These are phyloP conservation scores for Grapholita molesta DNA, from an alignment of 1,140 invertebrate genomes.

Conservation along the genomic window DNA sequence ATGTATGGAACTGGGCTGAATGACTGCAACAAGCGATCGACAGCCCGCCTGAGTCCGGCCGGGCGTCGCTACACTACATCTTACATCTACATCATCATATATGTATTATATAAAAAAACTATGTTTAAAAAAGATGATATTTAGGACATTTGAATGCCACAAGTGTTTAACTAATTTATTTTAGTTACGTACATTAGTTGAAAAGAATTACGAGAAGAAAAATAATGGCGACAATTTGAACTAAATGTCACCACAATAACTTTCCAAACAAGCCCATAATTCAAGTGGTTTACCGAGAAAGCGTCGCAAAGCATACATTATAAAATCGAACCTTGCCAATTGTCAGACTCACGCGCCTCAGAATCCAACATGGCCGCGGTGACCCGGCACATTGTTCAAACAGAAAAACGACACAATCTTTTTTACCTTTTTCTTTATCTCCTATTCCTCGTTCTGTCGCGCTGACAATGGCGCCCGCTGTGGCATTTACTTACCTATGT, in stretches of 20 bases:
- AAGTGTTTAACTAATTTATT: not conserved
- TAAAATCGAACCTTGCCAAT: conserved; percentile 22
- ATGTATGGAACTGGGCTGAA: no score
- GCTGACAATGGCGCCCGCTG: conserved; percentile 60
- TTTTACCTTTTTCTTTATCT: conserved; percentile 65
- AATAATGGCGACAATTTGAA: not conserved
- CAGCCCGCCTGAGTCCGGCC: no score
- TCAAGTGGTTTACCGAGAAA: conserved; percentile 15
- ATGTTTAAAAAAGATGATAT: no score
- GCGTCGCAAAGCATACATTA: conserved; percentile 16
- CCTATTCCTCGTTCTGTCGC: conserved; percentile 42
- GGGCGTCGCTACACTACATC: no score
- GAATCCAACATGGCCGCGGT: conserved; percentile 61
- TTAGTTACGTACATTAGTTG: no score
- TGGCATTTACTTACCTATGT: conserved; percentile 58
- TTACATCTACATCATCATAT: no score
- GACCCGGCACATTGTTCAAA: conserved; percentile 70
- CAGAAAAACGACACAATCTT: conserved; percentile 66
- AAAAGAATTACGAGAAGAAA: not conserved
- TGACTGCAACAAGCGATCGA: no score
- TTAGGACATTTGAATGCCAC: no score
- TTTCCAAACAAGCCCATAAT: conserved; percentile 15
- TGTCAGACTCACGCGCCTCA: conserved; percentile 31
- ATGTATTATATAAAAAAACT: no score
- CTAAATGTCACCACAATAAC: conserved; percentile 4